phyloP scores from a whole-genome alignment of 2,797 vertebrate genomes.

The Antennarius maculatus region DNA sequence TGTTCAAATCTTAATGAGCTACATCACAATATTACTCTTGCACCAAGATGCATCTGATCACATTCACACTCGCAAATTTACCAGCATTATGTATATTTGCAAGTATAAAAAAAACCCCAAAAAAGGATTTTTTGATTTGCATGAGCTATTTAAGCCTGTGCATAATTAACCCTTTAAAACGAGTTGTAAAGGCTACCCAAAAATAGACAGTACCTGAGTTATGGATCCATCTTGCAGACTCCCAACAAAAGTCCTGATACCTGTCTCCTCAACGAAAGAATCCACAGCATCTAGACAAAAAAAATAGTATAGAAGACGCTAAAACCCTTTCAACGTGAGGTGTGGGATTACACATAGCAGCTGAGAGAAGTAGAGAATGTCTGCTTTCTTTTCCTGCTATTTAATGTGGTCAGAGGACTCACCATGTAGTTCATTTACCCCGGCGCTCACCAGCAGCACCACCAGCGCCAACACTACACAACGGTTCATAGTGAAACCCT shows the following conservation, averaged over 20 bases:
- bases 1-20: no score
- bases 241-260: conserved; percentile 55
- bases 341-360: not conserved
- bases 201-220: conserved; percentile 64
- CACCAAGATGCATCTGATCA: no score
- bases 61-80: no score
- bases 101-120: no score
- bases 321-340: not conserved
- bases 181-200: no score
- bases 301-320: not conserved
- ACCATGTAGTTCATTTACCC: conserved; percentile 90
- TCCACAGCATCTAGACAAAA: conserved; percentile 75
- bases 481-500: conserved; percentile 89
- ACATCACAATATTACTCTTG: no score
- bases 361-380: not conserved
- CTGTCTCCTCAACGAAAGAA: conserved; percentile 66
- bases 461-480: conserved; percentile 87
- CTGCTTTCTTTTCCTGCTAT: not conserved
- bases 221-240: conserved; percentile 62
- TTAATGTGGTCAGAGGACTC: conserved; percentile 48
- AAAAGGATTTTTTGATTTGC: no score
- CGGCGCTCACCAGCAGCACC: conserved; percentile 86
- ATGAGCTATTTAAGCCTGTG: no score
- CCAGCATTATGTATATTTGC: no score
- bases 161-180: no score